Conservation (phyloP, 2,888 invertebrate species). For the Ectobius pallidus region DNA sequence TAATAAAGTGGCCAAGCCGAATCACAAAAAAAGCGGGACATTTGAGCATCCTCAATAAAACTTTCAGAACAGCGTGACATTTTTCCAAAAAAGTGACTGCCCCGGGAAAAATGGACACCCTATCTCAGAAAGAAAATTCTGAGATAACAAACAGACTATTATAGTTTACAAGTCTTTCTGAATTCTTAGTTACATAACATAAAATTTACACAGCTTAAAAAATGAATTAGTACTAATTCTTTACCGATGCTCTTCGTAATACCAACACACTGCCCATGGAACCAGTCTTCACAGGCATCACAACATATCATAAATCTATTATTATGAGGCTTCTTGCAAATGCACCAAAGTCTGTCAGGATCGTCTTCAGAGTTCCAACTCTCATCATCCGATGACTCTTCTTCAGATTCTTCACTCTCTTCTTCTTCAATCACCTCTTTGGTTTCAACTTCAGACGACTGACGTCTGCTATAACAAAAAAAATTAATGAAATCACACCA, state of each 20-base stretch:
- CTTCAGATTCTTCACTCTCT: slow-evolving; percentile 54
- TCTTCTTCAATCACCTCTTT: slow-evolving; percentile 36
- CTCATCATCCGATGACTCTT: slow-evolving; percentile 59
- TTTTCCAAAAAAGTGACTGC: too few species aligned
- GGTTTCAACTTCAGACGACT: slow-evolving; percentile 1
- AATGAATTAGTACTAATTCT: too few species aligned
- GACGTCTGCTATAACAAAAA: slow-evolving; percentile 12
- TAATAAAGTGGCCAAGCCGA: too few species aligned
- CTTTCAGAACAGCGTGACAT: too few species aligned
- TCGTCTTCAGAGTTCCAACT: slow-evolving; percentile 88
- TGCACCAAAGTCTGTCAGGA: slow-evolving; percentile 92
- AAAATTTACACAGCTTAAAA: too few species aligned
- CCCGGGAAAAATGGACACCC: too few species aligned
- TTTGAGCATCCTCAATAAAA: too few species aligned
- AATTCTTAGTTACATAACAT: too few species aligned
- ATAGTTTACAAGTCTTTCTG: too few species aligned
- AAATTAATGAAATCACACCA: neutral
- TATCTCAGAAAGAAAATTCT: too few species aligned
- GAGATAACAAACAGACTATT: too few species aligned
- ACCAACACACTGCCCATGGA: slow-evolving; percentile 96
- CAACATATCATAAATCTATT: slow-evolving; percentile 96
- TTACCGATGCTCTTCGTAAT: slow-evolving; percentile 86
- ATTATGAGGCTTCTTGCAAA: slow-evolving; percentile 93
- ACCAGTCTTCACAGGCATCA: slow-evolving; percentile 96
- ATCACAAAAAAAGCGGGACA: too few species aligned